Percentiles rank a stretch among this genome's conserved stretches.
Conservation (phyloP, 2,888 invertebrate species). For the Drosophila longiperda region DNA sequence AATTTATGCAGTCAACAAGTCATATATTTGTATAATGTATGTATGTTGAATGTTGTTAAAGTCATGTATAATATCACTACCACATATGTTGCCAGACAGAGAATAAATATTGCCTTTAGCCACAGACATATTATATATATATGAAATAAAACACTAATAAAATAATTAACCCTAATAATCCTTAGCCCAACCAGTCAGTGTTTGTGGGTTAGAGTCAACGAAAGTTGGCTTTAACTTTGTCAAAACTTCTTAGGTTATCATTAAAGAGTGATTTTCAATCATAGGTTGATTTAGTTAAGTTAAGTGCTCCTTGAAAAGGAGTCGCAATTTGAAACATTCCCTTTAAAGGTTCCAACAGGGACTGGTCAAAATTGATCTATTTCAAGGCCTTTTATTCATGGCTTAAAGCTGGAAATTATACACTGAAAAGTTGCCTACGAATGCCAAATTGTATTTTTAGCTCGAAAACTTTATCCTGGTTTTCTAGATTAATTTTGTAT, state of each 20-base stretch:
- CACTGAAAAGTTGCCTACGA: neutral
- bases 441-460: neutral
- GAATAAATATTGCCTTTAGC: conserved; percentile 20
- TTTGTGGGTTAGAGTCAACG: neutral
- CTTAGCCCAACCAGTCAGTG: neutral
- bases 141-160: neutral
- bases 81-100: conserved; percentile 21
- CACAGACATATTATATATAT: conserved; percentile 4
- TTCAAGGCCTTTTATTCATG: neutral
- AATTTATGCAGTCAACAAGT: conserved; percentile 63
- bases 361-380: neutral
- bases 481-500: neutral
- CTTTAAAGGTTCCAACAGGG: too few relatives aligned
- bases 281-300: neutral
- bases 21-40: conserved; percentile 20
- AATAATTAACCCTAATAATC: neutral
- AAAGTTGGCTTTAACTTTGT: neutral
- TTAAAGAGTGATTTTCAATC: neutral
- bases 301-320: too few relatives aligned
- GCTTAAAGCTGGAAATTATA: neutral
- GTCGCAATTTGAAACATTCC: too few relatives aligned
- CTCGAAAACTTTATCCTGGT: neutral
- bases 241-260: neutral
- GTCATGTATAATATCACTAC: conserved; percentile 19
- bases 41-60: conserved; percentile 31